Percentiles rank a stretch among this genome's conserved stretches.
Conservation (phyloP, 2,113 vertebrate species). For the Dolichotis patagonum region DNA sequence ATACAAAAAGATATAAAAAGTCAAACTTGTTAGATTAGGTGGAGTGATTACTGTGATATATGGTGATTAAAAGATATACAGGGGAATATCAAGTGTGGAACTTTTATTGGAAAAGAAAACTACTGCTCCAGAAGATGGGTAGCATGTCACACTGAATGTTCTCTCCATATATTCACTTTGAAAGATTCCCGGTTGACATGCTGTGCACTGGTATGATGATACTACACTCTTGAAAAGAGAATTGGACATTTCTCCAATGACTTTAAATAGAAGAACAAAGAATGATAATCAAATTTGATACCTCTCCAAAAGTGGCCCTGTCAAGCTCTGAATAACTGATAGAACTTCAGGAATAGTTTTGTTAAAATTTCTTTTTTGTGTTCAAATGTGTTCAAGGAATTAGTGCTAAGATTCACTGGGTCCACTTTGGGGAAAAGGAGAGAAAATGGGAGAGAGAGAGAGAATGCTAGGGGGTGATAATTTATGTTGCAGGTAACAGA, state of each 20-base stretch:
- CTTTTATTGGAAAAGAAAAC: not conserved
- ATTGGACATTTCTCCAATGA: not conserved
- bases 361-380: not conserved
- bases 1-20: not conserved
- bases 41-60: not conserved
- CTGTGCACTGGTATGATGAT: not conserved
- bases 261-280: not conserved
- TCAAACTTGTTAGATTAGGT: not conserved
- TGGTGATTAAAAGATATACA: not conserved
- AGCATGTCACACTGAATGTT: not conserved
- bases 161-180: not conserved
- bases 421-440: not conserved
- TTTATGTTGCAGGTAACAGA: not conserved
- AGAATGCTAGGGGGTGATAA: not conserved
- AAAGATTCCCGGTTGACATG: not conserved
- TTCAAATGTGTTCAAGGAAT: not conserved
- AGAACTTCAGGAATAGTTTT: not conserved
- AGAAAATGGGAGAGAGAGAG: fast-evolving
- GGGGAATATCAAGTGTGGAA: not conserved
- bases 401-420: not conserved
- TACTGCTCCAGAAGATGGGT: not conserved
- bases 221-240: not conserved
- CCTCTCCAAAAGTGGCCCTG: not conserved
- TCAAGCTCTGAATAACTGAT: not conserved
- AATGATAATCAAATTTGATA: not conserved